Percentiles rank a stretch among this genome's conserved stretches.
These are phyloP conservation scores for Thyatira batis DNA, from an alignment of 2,888 invertebrate genomes.

Conservation along the genomic window DNA sequence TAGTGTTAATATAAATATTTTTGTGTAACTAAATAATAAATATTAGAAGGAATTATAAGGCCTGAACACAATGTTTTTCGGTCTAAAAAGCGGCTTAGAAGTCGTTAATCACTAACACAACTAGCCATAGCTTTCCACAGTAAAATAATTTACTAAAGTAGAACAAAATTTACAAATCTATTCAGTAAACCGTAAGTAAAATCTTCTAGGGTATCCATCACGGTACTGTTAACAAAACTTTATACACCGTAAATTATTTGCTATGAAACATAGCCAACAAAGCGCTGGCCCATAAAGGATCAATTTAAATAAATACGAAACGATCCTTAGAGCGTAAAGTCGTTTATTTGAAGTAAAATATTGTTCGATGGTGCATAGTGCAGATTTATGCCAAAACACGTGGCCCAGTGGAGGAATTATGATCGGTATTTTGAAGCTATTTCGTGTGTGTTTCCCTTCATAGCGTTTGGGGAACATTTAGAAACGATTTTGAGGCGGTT, in stretches of 20 bases:
- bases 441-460: conserved; percentile 28
- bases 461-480: conserved; percentile 8
- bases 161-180: no score
- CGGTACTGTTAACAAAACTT: no score
- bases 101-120: no score
- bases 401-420: conserved; percentile 56
- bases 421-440: conserved; percentile 55
- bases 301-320: conserved; percentile 53
- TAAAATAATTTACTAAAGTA: no score
- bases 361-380: conserved; percentile 52
- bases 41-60: no score
- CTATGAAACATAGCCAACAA: neutral
- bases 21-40: no score
- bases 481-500: conserved; percentile 11
- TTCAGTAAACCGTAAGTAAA: no score
- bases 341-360: conserved; percentile 62
- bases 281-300: conserved; percentile 19
- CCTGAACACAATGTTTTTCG: no score
- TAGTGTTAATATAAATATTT: no score
- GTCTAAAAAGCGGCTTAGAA: no score
- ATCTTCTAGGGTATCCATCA: no score
- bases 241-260: neutral
- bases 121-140: no score
- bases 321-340: conserved; percentile 52
- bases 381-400: conserved; percentile 68